Evolutionary conservation across 2,113 vertebrate genomes (phyloP).

Genomic region (Nesogale talazaci): DNA sequence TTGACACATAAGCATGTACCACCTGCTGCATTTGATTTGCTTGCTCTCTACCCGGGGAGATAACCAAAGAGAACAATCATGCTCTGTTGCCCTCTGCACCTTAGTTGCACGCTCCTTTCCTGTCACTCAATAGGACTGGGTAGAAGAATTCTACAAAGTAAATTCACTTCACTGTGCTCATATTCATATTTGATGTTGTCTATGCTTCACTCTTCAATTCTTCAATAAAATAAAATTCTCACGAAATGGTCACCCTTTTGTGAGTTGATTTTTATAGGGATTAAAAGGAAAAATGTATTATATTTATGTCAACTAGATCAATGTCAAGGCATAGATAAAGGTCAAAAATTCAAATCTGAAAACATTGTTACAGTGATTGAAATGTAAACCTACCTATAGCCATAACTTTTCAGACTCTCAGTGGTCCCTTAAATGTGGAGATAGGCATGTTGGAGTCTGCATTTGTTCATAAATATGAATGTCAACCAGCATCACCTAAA

Average conservation of each 20-base stretch:
- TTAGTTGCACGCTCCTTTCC: no score
- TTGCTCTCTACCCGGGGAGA: no score
- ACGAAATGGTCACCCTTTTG: neutral
- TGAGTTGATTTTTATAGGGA: slow-evolving; percentile 41
- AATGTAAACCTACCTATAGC: no score
- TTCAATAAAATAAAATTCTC: slow-evolving; percentile 32
- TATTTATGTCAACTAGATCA: slow-evolving; percentile 2
- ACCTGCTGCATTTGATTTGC: no score
- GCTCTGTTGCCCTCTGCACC: no score
- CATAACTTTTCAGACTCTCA: neutral
- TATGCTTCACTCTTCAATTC: neutral
- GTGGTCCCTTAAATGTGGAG: neutral
- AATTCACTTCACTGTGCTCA: neutral
- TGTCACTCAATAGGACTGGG: no score
- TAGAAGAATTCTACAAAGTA: no score
- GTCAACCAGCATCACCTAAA: neutral
- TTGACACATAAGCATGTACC: no score
- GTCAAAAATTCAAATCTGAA: slow-evolving; percentile 30
- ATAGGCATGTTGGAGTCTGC: neutral
- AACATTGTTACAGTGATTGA: no score
- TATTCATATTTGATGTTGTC: slow-evolving; percentile 29
- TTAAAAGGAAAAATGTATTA: neutral
- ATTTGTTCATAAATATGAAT: neutral
- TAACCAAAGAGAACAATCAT: no score
- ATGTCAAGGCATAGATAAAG: neutral